Conservation (phyloP, 2,113 vertebrate species). For the Ranitomeya variabilis region DNA sequence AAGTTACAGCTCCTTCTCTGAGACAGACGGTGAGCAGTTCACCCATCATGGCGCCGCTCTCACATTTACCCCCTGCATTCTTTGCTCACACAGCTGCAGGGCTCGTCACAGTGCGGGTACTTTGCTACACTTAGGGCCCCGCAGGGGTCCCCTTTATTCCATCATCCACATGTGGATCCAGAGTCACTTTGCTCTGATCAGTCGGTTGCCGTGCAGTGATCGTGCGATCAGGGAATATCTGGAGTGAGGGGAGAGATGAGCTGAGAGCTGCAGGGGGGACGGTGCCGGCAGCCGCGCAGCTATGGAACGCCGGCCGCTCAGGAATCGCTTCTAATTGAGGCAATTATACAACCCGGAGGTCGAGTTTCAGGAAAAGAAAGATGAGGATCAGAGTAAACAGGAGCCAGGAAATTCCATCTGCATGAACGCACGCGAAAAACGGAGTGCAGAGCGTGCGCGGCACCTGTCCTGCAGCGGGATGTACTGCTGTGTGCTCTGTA, state of each 20-base stretch:
- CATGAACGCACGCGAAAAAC: neutral
- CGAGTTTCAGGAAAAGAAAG: conserved; percentile 8
- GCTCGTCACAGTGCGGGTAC: too few species aligned
- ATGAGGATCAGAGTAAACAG: conserved; percentile 11
- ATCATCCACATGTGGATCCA: too few species aligned
- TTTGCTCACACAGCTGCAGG: too few species aligned
- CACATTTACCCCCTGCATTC: too few species aligned
- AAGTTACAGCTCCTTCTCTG: neutral
- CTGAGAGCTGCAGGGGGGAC: neutral
- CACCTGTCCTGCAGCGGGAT: neutral
- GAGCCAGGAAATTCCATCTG: conserved; percentile 40
- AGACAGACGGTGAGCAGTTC: too few species aligned
- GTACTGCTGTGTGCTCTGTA: too few species aligned
- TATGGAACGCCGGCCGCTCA: neutral
- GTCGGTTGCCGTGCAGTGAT: neutral
- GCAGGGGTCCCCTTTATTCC: too few species aligned
- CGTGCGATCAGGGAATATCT: neutral
- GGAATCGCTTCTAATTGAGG: conserved; percentile 9
- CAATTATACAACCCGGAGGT: conserved; percentile 9
- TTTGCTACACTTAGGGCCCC: too few species aligned
- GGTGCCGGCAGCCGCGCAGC: neutral
- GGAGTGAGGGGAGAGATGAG: neutral
- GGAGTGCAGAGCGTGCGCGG: neutral
- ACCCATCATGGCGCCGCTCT: too few species aligned
- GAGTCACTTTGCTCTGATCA: too few species aligned